Evolutionary conservation across 2,113 vertebrate genomes (phyloP), one percentile per base, ranked within the genome.

Genomic region (Hemiprocne comata): DNA sequence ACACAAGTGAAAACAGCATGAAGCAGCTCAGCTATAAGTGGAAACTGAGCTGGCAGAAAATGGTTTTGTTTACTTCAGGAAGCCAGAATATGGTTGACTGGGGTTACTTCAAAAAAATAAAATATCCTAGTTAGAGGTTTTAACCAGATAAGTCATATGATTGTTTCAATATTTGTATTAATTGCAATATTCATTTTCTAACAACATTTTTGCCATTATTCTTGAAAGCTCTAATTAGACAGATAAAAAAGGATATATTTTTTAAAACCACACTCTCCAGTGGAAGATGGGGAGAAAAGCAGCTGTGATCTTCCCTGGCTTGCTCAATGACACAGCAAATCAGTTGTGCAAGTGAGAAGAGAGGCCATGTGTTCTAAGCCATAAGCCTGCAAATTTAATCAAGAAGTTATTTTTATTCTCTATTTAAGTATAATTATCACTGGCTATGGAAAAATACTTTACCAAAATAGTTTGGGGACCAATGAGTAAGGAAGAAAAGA

Each of bases 361-460:
- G 23, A 83, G 60, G 73, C 16, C 28, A 29, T 70, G 28, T 73
- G 94, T 79, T 95, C 85, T 76, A 64, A 95, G 19, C 55, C 60
- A 51, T 74, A 80, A 84, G 24, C 34, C 42, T 86, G 20, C 5
- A 87, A 62, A 83, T 40, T 86, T 90, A 94, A 87, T 93, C 9
- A 34, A 44, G 89, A 93, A 57, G 33, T 67, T 93, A 87, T 92
- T 97, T 96, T 96, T 93, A 64, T 92, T 75, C 60, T 67, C 53
- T 77, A 7, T 83, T 87, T 91, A 95, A 86, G 75, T 83, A 16
- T 90, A 93, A 95, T 96, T 94, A 95, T 57, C 11, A 53, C 25
- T 71, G 31, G 6, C 29, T 66, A 38, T 44, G 65, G 48, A 86
- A 92, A 95, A 88, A 48, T 46, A 53, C 58, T 62, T 67, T 33